Evolutionary conservation across 2,113 vertebrate species (phyloP).

Genomic region (Aegypius monachus): DNA sequence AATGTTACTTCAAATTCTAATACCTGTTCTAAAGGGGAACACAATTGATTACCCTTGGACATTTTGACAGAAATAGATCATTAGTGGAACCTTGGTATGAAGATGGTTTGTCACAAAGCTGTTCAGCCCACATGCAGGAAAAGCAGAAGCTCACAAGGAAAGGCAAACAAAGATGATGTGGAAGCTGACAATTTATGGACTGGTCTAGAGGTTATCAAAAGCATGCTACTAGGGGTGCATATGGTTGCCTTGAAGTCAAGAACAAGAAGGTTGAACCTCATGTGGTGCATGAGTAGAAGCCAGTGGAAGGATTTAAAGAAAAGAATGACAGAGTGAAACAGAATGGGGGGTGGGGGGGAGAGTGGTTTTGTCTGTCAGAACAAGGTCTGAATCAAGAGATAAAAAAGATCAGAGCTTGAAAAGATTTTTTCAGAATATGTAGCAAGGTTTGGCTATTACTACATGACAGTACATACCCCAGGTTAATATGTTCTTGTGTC

Average conservation of each 20-base stretch:
- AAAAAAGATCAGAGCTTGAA: background rate
- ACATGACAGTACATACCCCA: background rate
- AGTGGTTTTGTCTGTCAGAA: background rate
- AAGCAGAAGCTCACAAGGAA: background rate
- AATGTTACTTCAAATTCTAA: background rate
- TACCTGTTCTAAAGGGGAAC: background rate
- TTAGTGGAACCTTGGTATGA: background rate
- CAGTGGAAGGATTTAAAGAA: background rate
- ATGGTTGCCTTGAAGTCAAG: background rate
- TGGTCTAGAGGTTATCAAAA: background rate
- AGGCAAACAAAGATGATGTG: background rate
- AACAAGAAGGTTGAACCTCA: background rate
- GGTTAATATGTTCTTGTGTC: background rate
- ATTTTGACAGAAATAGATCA: background rate
- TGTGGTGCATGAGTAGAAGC: background rate
- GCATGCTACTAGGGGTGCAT: background rate
- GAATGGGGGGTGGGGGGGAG: too few relatives aligned
- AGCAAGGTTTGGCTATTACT: background rate
- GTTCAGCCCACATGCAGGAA: background rate
- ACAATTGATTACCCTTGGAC: background rate
- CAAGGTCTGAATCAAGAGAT: background rate
- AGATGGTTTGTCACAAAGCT: background rate
- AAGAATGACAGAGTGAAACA: background rate
- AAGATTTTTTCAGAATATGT: background rate
- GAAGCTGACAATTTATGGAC: background rate